Evolutionary conservation across 2,888 invertebrate species (phyloP).

Genomic region (Plebejus argus): DNA sequence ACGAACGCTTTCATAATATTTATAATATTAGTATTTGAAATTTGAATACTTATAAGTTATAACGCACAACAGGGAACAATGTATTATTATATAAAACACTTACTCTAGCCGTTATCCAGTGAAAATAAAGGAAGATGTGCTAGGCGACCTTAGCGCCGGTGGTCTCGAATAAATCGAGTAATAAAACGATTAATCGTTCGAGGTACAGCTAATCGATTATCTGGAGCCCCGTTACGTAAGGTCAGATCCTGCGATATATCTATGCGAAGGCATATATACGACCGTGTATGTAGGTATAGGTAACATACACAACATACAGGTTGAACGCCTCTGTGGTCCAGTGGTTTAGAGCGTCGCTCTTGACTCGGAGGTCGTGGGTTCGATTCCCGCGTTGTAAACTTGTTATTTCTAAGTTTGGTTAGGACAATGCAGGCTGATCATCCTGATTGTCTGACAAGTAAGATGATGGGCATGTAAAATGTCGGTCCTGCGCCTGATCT

Average conservation of each 20-base stretch:
- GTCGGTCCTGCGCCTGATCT: too few species aligned
- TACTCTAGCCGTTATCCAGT: background rate
- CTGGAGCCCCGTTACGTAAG: constrained; percentile 46
- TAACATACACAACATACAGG: background rate
- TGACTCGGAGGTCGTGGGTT: too few species aligned
- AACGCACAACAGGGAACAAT: background rate
- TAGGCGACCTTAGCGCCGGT: constrained; percentile 7
- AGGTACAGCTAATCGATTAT: constrained; percentile 28
- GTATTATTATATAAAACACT: background rate
- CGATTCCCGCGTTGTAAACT: too few species aligned
- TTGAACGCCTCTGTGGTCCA: too few species aligned
- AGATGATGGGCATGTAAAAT: too few species aligned
- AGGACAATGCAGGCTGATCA: too few species aligned
- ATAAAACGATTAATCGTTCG: constrained; percentile 12
- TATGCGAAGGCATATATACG: background rate
- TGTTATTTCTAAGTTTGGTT: too few species aligned
- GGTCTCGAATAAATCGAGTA: constrained; percentile 22
- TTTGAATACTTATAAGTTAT: too few species aligned
- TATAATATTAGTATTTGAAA: too few species aligned
- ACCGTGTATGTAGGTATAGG: background rate
- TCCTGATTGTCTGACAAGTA: too few species aligned
- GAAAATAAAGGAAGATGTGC: background rate
- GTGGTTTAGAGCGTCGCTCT: too few species aligned
- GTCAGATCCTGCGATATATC: constrained; percentile 44
- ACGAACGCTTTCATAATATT: too few species aligned